Evolutionary conservation across 2,888 invertebrate genomes (phyloP), one percentile per base, ranked within the genome.

Genomic region (Platerodrilus igneus): DNA sequence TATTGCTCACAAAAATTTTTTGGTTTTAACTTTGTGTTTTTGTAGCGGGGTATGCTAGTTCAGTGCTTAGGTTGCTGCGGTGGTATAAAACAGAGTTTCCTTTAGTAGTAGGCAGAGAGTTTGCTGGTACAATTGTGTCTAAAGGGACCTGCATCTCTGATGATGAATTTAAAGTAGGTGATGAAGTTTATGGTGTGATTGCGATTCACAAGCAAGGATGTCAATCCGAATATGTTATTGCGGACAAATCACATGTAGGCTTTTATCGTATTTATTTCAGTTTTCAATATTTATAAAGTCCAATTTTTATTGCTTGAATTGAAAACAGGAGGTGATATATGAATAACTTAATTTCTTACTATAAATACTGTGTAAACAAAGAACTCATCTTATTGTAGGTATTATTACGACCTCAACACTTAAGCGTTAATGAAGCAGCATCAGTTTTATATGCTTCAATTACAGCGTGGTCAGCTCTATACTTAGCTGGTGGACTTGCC

Each of bases 121-220:
- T 94, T 72, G 76, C 82, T 51, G 97, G 96, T n/a, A 74, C 74
- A 27, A 76, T 96, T 51, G 74, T 79, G 31, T 77, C 79, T 35
- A 81, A 82, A 60, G 91, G 92, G 18, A 73, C 78, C 33, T 72
- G 68, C 17, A 80, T 82, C 1, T 69, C 63, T 15, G 62, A 69
- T 42, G 62, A 69, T 44, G 61, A 68, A 35, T 67, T 83, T 25
- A 68, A 76, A 45, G 67, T 82, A 22, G 94, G 93, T 7, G 82
- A 86, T 66, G 74, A 83, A 68, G 92, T 95, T n/a, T 93, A 89
- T 83, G 95, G 94, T 43, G 88, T 91, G 25, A 69, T 89, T 37
- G 86, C 87, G 14, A 67, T 84, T 38, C 83, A 87, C 48, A 73
- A 76, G 40, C 79, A 77, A 58, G 96, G 96, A 33, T 77, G 84